Percentiles rank a stretch among this genome's conserved stretches.
Conservation (phyloP, 2,113 vertebrate genomes). For the Prolemur simus region DNA sequence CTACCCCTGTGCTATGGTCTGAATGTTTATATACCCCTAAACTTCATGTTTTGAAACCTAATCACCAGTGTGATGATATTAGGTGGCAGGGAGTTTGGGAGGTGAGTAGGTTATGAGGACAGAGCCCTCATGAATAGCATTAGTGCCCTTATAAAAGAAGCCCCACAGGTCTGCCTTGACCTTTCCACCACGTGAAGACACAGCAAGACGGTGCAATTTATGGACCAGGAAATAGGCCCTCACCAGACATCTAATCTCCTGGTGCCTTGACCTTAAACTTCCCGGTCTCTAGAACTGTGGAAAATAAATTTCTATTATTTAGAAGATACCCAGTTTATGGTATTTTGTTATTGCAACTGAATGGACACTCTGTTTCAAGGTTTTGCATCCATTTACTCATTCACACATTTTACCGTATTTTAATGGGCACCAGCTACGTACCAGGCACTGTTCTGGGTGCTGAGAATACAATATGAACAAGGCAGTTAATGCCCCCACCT, state of each 20-base stretch:
- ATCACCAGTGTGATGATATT: background rate
- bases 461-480: background rate
- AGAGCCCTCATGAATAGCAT: background rate
- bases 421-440: background rate
- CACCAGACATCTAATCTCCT: background rate
- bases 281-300: background rate
- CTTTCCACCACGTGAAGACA: background rate
- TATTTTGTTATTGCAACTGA: background rate
- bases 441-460: background rate
- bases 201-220: background rate
- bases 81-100: background rate
- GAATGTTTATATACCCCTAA: background rate
- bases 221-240: background rate
- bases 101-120: background rate
- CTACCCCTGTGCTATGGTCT: background rate
- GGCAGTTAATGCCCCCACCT: background rate
- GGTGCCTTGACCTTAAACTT: background rate
- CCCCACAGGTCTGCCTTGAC: background rate
- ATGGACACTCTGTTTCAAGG: background rate
- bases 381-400: background rate
- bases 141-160: background rate
- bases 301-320: background rate
- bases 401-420: background rate
- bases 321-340: background rate
- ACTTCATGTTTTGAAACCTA: background rate